Conservation (phyloP, 2,888 invertebrate species). For the Shargacucullia verbasci region DNA sequence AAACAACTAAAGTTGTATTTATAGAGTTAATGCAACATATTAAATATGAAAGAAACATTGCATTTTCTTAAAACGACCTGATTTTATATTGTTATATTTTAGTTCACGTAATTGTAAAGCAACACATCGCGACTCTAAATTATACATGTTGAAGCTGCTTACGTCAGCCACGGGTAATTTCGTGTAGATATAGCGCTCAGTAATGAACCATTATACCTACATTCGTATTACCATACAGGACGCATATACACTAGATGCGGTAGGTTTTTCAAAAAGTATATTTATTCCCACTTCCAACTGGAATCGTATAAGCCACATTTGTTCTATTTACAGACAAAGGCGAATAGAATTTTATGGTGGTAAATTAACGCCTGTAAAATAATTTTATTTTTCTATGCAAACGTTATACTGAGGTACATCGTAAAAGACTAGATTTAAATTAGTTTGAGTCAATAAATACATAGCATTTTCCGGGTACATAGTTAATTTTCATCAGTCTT, state of each 20-base stretch:
- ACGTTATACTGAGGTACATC: too few relatives aligned
- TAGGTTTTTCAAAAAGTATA: background rate
- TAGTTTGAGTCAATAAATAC: too few relatives aligned
- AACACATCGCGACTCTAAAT: conserved; percentile 33
- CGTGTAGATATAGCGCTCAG: conserved; percentile 52
- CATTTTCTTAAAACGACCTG: too few relatives aligned
- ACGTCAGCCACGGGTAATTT: conserved; percentile 69
- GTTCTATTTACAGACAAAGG: background rate
- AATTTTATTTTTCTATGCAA: too few relatives aligned
- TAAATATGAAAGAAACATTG: background rate
- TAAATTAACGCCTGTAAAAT: too few relatives aligned
- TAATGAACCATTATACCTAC: conserved; percentile 54
- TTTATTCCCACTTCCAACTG: background rate
- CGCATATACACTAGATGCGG: background rate
- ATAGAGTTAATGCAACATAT: conserved; percentile 5
- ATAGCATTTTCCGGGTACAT: too few relatives aligned
- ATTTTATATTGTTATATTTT: conserved; percentile 1
- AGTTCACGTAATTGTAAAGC: conserved; percentile 39
- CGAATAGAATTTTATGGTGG: background rate
- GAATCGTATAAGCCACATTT: background rate
- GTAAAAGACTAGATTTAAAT: too few relatives aligned
- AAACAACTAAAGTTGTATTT: conserved; percentile 28
- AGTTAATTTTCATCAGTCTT: too few relatives aligned
- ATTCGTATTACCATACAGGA: conserved; percentile 2
- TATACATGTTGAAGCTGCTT: conserved; percentile 56